These are phyloP conservation scores for Pimephales promelas DNA, from an alignment of 2,113 vertebrate genomes.

Conservation along the genomic window DNA sequence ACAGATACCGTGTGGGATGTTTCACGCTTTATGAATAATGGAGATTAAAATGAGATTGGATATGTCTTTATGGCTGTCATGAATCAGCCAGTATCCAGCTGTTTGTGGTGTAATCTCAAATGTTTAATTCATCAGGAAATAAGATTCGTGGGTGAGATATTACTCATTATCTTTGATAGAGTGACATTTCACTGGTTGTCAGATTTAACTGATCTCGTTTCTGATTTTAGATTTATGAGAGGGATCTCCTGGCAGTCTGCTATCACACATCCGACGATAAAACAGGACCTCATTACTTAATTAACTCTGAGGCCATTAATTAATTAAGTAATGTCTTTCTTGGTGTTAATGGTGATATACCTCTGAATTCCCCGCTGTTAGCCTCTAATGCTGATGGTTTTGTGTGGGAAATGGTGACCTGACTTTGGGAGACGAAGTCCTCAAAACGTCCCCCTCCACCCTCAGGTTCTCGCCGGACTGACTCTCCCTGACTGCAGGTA, in stretches of 20 bases:
- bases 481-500: constrained; percentile 13
- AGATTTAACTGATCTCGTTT: constrained; percentile 37
- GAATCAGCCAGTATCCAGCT: constrained; percentile 58
- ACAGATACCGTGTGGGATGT: constrained; percentile 37
- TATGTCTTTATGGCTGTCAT: constrained; percentile 50
- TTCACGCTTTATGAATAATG: constrained; percentile 52
- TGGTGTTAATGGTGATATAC: constrained; percentile 41
- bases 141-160: constrained; percentile 49
- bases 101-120: constrained; percentile 48
- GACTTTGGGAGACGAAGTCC: background rate
- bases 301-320: constrained; percentile 48
- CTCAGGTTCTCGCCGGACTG: constrained; percentile 8
- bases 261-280: constrained; percentile 38
- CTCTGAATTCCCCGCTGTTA: constrained; percentile 28
- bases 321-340: constrained; percentile 50
- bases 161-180: constrained; percentile 58
- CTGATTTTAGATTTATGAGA: constrained; percentile 40
- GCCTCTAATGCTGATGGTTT: constrained; percentile 21
- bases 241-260: constrained; percentile 17
- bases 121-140: constrained; percentile 60
- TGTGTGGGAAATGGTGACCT: constrained; percentile 39
- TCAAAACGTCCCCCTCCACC: background rate
- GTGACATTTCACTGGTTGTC: constrained; percentile 52
- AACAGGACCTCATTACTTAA: constrained; percentile 49
- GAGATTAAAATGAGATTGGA: constrained; percentile 57